Conservation (phyloP, 1,140 invertebrate genomes). For the Oscheius sp. region DNA sequence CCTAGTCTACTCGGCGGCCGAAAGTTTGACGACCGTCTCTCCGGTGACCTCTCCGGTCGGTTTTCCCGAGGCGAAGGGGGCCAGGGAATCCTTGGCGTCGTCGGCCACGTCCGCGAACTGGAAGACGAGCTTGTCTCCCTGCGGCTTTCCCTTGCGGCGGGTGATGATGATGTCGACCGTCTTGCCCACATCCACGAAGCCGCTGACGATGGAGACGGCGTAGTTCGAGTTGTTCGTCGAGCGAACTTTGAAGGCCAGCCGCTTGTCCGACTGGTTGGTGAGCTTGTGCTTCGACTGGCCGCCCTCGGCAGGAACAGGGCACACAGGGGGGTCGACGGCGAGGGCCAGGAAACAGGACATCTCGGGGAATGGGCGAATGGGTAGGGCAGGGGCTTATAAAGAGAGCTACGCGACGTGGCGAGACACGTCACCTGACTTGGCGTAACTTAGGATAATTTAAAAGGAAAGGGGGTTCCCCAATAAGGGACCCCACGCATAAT, state of each 20-base stretch:
- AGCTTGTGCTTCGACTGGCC: too few relatives aligned
- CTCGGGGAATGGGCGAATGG: background rate
- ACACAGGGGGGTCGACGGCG: too few relatives aligned
- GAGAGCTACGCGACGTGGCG: background rate
- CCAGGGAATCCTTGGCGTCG: background rate
- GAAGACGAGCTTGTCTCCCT: constrained; percentile 11
- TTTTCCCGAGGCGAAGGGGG: constrained; percentile 6
- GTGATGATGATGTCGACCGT: constrained; percentile 16
- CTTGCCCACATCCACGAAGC: constrained; percentile 5
- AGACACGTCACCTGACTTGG: background rate
- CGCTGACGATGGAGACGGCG: constrained; percentile 12
- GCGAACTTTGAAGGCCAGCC: background rate
- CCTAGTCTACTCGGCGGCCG: too few relatives aligned
- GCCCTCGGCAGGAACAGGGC: too few relatives aligned
- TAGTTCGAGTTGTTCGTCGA: constrained; percentile 30
- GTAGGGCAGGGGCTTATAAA: background rate
- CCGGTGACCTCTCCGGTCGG: constrained; percentile 4
- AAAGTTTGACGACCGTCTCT: too few relatives aligned
- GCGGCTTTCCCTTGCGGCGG: constrained; percentile 13
- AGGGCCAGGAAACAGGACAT: background rate
- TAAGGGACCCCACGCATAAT: too few relatives aligned
- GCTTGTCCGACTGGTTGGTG: too few relatives aligned
- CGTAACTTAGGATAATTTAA: background rate
- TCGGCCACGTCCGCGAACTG: constrained; percentile 12
- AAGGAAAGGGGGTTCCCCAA: background rate